Evolutionary conservation across 2,797 vertebrate genomes (phyloP).

Genomic region (Pterois miles): DNA sequence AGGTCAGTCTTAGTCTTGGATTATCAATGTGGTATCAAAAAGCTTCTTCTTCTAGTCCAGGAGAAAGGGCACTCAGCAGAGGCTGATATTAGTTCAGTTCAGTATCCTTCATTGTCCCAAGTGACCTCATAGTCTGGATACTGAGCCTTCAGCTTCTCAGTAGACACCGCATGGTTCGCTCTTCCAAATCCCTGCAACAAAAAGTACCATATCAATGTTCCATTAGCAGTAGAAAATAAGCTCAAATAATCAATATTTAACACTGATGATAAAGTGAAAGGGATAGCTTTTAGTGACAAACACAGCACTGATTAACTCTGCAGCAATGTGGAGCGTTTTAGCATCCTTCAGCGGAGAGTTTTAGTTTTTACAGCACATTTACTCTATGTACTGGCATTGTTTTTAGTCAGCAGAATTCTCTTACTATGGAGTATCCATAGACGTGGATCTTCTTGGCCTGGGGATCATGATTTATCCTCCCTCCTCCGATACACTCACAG

Average conservation of each 20-base stretch:
- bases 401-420: conserved; percentile 5
- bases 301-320: neutral
- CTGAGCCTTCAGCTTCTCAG: conserved; percentile 88
- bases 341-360: neutral
- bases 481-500: conserved; percentile 94
- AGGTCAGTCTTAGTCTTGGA: neutral
- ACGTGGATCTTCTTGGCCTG: conserved; percentile 90
- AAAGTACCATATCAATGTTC: neutral
- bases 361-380: neutral
- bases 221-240: neutral
- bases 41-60: conserved; percentile 30
- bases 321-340: neutral
- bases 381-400: too few species aligned
- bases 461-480: conserved; percentile 90
- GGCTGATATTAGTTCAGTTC: conserved; percentile 48
- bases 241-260: neutral
- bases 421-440: conserved; percentile 96
- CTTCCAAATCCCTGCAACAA: conserved; percentile 89
- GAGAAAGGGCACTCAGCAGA: neutral
- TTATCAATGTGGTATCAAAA: neutral
- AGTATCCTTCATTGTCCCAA: conserved; percentile 96
- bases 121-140: conserved; percentile 93
- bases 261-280: neutral
- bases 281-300: rapidly evolving
- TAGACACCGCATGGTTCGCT: conserved; percentile 89